Percentiles rank a stretch among this genome's conserved stretches.
Conservation (phyloP, 2,888 invertebrate genomes). For the Linnaemya tessellans region DNA sequence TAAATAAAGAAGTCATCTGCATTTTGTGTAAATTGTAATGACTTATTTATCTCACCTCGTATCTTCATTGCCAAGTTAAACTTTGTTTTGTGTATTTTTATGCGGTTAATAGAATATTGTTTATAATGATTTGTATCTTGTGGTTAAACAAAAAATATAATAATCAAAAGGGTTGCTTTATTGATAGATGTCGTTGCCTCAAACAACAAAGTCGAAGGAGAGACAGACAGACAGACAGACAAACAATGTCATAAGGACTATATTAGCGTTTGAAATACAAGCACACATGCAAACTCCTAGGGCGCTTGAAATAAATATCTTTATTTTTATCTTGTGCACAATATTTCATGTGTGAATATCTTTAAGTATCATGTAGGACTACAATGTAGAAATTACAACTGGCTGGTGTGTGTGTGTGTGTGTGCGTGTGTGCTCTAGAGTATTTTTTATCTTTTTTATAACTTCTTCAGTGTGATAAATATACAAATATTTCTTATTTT, state of each 20-base stretch:
- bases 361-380: conserved; percentile 22
- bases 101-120: conserved; percentile 75
- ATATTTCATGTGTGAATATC: conserved; percentile 62
- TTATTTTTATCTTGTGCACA: conserved; percentile 62
- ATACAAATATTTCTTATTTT: not conserved
- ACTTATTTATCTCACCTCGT: conserved; percentile 22
- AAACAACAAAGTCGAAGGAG: conserved; percentile 23
- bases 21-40: not conserved
- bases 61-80: not conserved
- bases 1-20: no score
- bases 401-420: not conserved
- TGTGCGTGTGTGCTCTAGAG: not conserved
- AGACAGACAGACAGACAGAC: conserved; percentile 27
- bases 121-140: conserved; percentile 71
- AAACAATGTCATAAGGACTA: conserved; percentile 23
- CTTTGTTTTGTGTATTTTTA: conserved; percentile 44
- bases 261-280: conserved; percentile 33
- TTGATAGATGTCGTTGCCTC: conserved; percentile 63
- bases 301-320: conserved; percentile 60
- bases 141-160: conserved; percentile 46
- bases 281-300: conserved; percentile 32
- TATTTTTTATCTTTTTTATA: conserved; percentile 50
- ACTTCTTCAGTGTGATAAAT: conserved; percentile 65
- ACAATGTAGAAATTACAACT: conserved; percentile 5
- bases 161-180: conserved; percentile 73